Percentiles rank a stretch among this genome's conserved stretches.
Conservation (phyloP, 2,113 vertebrate genomes). For the Condylura cristata region DNA sequence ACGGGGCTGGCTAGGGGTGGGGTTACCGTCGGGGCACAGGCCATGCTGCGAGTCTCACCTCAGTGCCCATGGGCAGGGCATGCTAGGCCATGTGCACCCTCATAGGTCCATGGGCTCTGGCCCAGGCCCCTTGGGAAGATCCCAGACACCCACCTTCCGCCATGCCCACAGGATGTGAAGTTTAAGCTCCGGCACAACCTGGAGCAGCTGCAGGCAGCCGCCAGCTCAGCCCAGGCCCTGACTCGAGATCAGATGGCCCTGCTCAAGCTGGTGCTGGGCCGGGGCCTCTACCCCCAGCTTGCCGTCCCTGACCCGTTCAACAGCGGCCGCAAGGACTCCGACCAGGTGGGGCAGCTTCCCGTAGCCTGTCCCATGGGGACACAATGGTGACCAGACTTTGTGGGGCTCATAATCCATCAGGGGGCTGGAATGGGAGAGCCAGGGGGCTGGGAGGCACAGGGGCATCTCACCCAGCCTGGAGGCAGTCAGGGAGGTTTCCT, state of each 20-base stretch:
- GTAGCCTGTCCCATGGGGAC: neutral
- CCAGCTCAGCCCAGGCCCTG: conserved; percentile 84
- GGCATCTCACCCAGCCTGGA: neutral
- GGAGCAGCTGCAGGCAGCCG: conserved; percentile 87
- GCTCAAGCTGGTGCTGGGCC: conserved; percentile 91
- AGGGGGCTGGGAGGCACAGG: neutral
- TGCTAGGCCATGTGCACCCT: accelerated
- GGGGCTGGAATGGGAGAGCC: neutral
- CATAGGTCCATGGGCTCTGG: accelerated
- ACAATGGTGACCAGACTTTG: accelerated
- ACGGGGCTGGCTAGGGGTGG: conserved; percentile 57
- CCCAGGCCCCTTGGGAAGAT: accelerated
- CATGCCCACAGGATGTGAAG: conserved; percentile 90
- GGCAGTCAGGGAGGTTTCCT: neutral
- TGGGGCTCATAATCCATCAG: neutral
- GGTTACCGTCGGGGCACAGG: no score
- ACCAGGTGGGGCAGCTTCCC: conserved; percentile 86
- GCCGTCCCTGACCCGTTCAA: conserved; percentile 93
- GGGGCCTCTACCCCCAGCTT: conserved; percentile 95
- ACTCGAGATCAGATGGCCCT: conserved; percentile 86
- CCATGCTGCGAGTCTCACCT: no score
- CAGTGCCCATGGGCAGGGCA: neutral
- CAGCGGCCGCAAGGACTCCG: conserved; percentile 91
- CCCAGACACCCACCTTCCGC: accelerated
- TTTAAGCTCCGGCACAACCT: conserved; percentile 94